These are phyloP conservation scores for Drosophila monieri DNA, from an alignment of 2,888 invertebrate species.

Conservation along the genomic window DNA sequence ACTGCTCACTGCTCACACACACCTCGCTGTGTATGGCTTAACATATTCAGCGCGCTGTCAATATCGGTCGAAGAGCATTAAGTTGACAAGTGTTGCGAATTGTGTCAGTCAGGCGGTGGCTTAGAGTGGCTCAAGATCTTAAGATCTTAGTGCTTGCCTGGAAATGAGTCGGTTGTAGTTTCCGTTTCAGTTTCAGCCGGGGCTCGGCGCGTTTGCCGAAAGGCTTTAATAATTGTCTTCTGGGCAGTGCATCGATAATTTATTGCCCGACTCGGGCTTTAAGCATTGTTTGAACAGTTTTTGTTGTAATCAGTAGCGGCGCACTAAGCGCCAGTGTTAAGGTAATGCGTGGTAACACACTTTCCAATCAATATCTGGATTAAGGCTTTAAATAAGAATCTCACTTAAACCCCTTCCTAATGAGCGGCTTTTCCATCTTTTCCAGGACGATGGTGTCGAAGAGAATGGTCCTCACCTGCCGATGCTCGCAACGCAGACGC, in stretches of 20 bases:
- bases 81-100: conserved; percentile 79
- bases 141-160: conserved; percentile 31
- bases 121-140: conserved; percentile 58
- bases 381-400: too few relatives aligned
- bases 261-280: conserved; percentile 11
- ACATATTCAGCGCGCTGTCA: conserved; percentile 62
- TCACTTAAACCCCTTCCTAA: conserved; percentile 16
- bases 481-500: conserved; percentile 91
- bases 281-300: conserved; percentile 11
- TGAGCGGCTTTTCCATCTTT: conserved; percentile 75
- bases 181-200: background rate
- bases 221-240: conserved; percentile 36
- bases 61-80: conserved; percentile 64
- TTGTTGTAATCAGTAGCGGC: background rate
- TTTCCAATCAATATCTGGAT: background rate
- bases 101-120: conserved; percentile 41
- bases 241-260: conserved; percentile 6
- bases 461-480: conserved; percentile 94
- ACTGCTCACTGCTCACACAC: background rate
- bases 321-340: too few relatives aligned
- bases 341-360: too few relatives aligned
- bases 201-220: conserved; percentile 37
- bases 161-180: conserved; percentile 26
- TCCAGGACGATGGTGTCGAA: conserved; percentile 96
- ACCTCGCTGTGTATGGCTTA: conserved; percentile 44